Base-by-base conservation (phyloP, 2,888 invertebrate species). In the Alentia gelatinosa region DNA sequence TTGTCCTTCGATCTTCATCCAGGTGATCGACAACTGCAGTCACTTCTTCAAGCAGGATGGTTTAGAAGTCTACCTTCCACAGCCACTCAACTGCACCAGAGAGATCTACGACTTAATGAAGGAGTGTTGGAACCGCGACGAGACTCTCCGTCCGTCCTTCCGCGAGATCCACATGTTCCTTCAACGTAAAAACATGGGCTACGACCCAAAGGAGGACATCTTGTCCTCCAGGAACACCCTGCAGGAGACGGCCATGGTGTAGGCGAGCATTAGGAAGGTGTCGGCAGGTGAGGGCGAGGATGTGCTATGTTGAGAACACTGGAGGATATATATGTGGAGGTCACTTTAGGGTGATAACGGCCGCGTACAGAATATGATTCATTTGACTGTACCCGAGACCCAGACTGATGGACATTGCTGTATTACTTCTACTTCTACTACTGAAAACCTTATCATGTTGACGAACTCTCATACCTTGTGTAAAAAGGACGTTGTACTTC, bases 81-180 rank as follows among this genome's bases (percentile, higher is more conserved):
- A 97, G 92, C 98, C 98, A 23, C 96, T 97, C 83, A 97, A 97
- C 92, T 98, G 98, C 96, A 98, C 98, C 63, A 97, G 98, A 93
- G 98, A 98, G 96, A 98, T 98, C 92, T 98, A 98, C 97, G 98
- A 98, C 96, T 97, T 98, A 94, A 98, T 98, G 98, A 97, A 97
- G 94, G 98, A 98, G 96, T 98, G 98, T 96, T 98, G 98, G 98
- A 97, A 98, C 94, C 97, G 98, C 90, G 97, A 97, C 94, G 97
- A 98, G 89, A 97, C 97, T 90, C 98, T 98, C 94, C 97, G 98
- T 63, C 98, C 98, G 0, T 97, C 98, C 92, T 98, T 98, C 97
- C 97, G 98, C 94, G 98, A 98, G 96, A 98, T 98, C 91, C 98
- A 98, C 95, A 97, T 98, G 94, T 98, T 98, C 96, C 97, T 98